Evolutionary conservation across 2,797 vertebrate genomes (phyloP).

Genomic region (Hemitrygon akajei): DNA sequence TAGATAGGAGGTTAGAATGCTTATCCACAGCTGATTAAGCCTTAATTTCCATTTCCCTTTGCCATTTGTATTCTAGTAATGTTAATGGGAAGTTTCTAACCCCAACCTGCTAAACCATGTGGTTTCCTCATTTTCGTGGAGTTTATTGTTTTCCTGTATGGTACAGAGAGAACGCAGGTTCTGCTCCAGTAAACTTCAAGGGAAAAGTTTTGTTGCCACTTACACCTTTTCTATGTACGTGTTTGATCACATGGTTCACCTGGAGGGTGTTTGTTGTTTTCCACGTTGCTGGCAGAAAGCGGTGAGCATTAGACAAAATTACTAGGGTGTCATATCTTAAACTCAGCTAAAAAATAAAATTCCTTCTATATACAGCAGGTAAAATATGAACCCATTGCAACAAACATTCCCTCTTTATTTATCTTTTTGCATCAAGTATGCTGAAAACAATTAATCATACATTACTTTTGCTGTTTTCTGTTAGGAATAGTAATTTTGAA

Average conservation of each 20-base stretch:
- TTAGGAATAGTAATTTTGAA: neutral
- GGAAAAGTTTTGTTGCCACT: neutral
- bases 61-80: neutral
- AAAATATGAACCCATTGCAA: neutral
- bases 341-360: neutral
- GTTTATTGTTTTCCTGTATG: neutral
- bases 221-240: neutral
- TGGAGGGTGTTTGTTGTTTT: neutral
- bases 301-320: neutral
- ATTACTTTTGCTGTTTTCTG: neutral
- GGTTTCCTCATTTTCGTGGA: neutral
- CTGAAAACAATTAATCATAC: neutral
- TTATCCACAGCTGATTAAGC: neutral
- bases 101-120: neutral
- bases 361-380: neutral
- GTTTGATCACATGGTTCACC: neutral
- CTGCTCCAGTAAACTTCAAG: neutral
- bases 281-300: neutral
- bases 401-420: too few species aligned
- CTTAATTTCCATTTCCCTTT: neutral
- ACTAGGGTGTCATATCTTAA: neutral
- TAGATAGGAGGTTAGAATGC: neutral
- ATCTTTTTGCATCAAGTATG: neutral
- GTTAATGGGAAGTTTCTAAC: neutral
- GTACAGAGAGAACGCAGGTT: neutral